phyloP scores from a whole-genome alignment of 1,140 invertebrate species.

The Dufourea novaeangliae region DNA sequence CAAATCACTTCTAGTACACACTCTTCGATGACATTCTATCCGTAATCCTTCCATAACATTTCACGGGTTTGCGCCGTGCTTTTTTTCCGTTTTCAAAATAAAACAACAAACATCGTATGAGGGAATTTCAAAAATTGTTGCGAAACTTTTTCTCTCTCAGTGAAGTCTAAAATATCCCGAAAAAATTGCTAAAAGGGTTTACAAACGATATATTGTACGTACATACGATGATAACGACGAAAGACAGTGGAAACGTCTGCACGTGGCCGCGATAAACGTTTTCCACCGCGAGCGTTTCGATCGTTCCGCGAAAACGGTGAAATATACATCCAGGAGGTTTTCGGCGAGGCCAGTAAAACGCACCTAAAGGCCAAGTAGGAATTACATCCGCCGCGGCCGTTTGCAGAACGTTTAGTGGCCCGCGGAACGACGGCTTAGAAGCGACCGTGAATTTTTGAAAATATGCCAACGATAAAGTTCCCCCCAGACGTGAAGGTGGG shows the following conservation, averaged over 20 bases:
- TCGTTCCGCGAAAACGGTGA: conserved; percentile 64
- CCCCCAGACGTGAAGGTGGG: not conserved
- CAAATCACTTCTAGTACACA: too few relatives aligned
- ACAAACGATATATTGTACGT: too few relatives aligned
- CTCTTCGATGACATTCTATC: too few relatives aligned
- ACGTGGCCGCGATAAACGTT: conserved; percentile 54
- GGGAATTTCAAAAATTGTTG: too few relatives aligned
- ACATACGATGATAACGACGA: conserved; percentile 11
- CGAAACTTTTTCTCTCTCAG: too few relatives aligned
- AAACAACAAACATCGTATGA: too few relatives aligned
- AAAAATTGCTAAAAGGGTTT: too few relatives aligned
- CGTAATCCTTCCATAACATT: too few relatives aligned
- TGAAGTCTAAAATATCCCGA: too few relatives aligned
- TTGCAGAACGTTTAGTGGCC: conserved; percentile 61
- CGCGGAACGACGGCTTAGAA: conserved; percentile 55
- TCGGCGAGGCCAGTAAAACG: conserved; percentile 33
- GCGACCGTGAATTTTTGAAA: conserved; percentile 65
- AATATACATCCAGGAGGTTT: conserved; percentile 60
- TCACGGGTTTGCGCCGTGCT: too few relatives aligned
- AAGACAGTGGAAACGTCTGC: conserved; percentile 39
- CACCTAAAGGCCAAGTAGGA: conserved; percentile 45
- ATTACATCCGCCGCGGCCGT: conserved; percentile 51
- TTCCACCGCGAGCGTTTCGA: conserved; percentile 24
- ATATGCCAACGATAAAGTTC: conserved; percentile 60
- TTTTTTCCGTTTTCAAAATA: too few relatives aligned